Evolutionary conservation across 2,113 vertebrate species (phyloP), one percentile per base, ranked within the genome.

Genomic region (Syrmaticus mikado): DNA sequence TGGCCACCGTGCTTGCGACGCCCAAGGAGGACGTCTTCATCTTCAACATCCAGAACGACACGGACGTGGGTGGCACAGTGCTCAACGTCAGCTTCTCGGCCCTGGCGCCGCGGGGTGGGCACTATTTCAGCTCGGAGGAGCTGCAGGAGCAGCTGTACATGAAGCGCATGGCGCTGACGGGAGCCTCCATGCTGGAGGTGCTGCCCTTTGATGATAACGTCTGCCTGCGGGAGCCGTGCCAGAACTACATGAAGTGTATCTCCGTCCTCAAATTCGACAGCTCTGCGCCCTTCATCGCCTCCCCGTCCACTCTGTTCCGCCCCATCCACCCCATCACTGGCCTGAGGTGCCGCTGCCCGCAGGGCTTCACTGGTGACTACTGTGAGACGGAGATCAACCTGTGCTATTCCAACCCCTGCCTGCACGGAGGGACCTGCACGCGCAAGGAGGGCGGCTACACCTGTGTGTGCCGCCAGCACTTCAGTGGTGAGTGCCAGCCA

Each of bases 211-310:
- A 99, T 1, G 99, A 99, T 97, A 99, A 99, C 6, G 99, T 99
- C 79, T 99, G 99, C 92, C 97, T 99, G 91, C 98, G 99, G 5
- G 99, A 99, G 95, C 99, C 99, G 25, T 99, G 99, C 67, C 99
- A 99, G 97, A 99, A 99, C 98, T 99, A 99, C 98, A 99, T 99
- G 99, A 99, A 99, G 95, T 99, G 99, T 93, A 99, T 99, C 97
- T 99, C 99, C 0, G 99, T 99, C 85, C 98, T 99, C 80, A 99
- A 98, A 94, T 99, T 99, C 5, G 99, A 99, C 95, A 99, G 99
- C 94, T 99, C 99, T 0, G 99, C 99, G 16, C 99, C 99, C 57
- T 99, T 99, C 97, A 98, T 99, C 28, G 98, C 99, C 70, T 99
- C 99, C 1, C 97, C 98, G 19, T 99, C 99, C 95, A 99, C 99